These are phyloP conservation scores for Littorina saxatilis DNA, from an alignment of 1,140 invertebrate species.

Conservation along the genomic window DNA sequence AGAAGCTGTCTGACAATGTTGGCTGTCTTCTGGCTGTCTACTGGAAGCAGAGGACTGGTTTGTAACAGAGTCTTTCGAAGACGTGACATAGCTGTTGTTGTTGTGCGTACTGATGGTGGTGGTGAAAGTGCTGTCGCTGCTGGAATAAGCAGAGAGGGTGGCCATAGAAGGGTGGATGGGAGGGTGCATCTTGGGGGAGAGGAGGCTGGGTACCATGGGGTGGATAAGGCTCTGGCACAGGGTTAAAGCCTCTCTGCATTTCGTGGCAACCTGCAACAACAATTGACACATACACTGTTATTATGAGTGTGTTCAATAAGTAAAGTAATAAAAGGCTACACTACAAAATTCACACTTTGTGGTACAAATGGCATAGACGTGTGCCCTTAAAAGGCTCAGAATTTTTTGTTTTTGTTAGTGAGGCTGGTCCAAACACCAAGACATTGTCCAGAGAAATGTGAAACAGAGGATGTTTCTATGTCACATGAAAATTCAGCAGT, in stretches of 20 bases:
- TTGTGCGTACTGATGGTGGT: neutral
- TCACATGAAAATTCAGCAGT: neutral
- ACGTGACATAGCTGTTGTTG: neutral
- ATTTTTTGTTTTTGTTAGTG: no score
- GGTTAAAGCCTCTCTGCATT: neutral
- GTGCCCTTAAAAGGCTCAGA: no score
- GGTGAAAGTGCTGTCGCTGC: neutral
- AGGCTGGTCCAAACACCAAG: no score
- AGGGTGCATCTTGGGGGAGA: neutral
- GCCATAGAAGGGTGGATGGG: neutral
- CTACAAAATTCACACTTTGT: no score
- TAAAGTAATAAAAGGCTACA: no score
- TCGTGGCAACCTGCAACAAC: neutral
- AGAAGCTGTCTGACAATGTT: neutral
- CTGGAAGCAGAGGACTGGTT: neutral
- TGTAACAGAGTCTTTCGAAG: neutral
- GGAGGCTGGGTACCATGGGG: neutral
- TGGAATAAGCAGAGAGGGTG: neutral
- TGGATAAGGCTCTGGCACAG: slow-evolving; percentile 2
- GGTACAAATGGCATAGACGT: no score
- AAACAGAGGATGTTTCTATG: no score
- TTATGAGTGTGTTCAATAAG: no score
- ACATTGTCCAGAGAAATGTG: no score
- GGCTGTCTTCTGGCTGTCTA: neutral
- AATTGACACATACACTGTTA: no score